Conservation (phyloP, 2,888 invertebrate species). For the Oxytorus armatus region DNA sequence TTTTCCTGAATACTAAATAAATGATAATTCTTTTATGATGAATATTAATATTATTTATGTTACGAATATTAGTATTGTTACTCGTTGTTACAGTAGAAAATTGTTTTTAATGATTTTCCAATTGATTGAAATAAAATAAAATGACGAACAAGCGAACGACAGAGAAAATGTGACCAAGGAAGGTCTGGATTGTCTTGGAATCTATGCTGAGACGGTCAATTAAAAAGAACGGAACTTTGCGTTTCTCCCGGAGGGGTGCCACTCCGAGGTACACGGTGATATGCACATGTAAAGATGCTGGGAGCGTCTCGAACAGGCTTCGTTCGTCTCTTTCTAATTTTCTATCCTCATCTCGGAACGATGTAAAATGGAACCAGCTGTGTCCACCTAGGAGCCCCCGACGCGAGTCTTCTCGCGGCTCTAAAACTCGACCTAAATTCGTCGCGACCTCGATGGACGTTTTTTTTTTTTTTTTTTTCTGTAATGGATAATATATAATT, state of each 20-base stretch:
- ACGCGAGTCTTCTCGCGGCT: slow-evolving; percentile 70
- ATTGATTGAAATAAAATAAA: not conserved
- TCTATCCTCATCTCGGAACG: slow-evolving; percentile 33
- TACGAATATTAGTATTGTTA: too few species aligned
- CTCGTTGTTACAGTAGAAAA: not conserved
- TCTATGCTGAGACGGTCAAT: not conserved
- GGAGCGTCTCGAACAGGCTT: slow-evolving; percentile 6
- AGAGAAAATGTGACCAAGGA: not conserved
- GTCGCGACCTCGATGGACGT: slow-evolving; percentile 76
- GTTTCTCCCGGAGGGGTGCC: not conserved
- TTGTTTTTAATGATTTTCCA: not conserved
- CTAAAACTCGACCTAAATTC: slow-evolving; percentile 78
- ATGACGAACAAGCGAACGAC: too few species aligned
- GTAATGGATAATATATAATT: slow-evolving; percentile 46
- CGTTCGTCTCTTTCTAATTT: slow-evolving; percentile 23
- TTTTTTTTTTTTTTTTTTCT: slow-evolving; percentile 49
- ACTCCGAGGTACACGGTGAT: not conserved
- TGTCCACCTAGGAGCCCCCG: slow-evolving; percentile 50
- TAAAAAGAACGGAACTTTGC: slow-evolving; percentile 56
- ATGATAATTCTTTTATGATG: not conserved
- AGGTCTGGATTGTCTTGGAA: not conserved
- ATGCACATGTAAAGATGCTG: slow-evolving; percentile 7
- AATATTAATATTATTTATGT: not conserved
- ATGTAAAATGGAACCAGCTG: slow-evolving; percentile 71
- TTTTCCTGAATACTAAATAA: not conserved